These are phyloP conservation scores for Poeciliopsis prolifica DNA, from an alignment of 2,113 vertebrate genomes.

Conservation along the genomic window DNA sequence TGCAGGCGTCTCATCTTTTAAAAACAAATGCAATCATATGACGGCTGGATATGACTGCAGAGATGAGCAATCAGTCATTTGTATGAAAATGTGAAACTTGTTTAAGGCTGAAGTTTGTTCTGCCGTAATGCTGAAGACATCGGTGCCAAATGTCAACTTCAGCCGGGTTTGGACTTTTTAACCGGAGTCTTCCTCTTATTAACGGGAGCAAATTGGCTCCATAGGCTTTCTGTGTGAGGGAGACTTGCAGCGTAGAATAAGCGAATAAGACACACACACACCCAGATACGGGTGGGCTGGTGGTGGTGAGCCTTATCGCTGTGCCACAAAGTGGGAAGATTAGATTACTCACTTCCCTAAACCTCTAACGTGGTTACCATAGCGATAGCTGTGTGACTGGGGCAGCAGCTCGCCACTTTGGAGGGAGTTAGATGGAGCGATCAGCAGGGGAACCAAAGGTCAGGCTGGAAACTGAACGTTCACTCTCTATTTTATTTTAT, in stretches of 20 bases:
- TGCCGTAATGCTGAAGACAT: slow-evolving; percentile 21
- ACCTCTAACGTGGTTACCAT: slow-evolving; percentile 82
- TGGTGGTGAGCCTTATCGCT: slow-evolving; percentile 63
- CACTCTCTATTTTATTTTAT: slow-evolving; percentile 5
- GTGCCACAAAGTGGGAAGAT: slow-evolving; percentile 74
- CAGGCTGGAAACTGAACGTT: slow-evolving; percentile 32
- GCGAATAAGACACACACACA: slow-evolving; percentile 25
- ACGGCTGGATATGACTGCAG: not conserved
- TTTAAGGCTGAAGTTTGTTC: not conserved
- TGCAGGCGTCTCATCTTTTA: not conserved
- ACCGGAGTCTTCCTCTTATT: slow-evolving; percentile 68
- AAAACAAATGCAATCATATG: not conserved
- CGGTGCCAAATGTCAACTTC: slow-evolving; percentile 49
- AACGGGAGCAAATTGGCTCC: slow-evolving; percentile 67
- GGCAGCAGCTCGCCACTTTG: slow-evolving; percentile 48
- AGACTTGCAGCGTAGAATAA: slow-evolving; percentile 28
- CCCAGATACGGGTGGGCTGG: slow-evolving; percentile 44
- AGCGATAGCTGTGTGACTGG: slow-evolving; percentile 66
- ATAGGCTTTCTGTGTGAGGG: slow-evolving; percentile 40
- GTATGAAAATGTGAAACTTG: slow-evolving; percentile 1
- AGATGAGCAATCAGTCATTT: not conserved
- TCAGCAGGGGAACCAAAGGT: slow-evolving; percentile 51
- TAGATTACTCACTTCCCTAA: slow-evolving; percentile 79
- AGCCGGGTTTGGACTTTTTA: slow-evolving; percentile 48
- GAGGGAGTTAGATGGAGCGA: slow-evolving; percentile 56